Percentiles rank a stretch among this genome's conserved stretches.
These are phyloP conservation scores for Tupaia chinensis DNA, from an alignment of 2,113 vertebrate species.

Conservation along the genomic window DNA sequence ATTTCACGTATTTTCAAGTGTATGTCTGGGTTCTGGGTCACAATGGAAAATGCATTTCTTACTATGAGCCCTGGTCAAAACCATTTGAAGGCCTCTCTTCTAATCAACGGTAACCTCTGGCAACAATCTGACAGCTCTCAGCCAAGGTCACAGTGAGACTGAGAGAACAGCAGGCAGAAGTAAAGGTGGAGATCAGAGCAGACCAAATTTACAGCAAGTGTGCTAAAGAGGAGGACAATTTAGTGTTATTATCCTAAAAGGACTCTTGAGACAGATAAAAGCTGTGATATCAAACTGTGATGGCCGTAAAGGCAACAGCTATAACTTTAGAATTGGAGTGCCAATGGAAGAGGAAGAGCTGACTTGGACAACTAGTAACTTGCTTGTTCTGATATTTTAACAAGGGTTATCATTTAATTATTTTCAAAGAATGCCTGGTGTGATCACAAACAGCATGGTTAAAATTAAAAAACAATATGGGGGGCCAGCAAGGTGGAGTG, in stretches of 20 bases:
- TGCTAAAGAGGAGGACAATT: background rate
- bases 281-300: background rate
- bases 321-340: background rate
- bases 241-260: background rate
- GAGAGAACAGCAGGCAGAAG: slow-evolving; percentile 1
- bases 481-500: no score
- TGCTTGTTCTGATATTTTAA: background rate
- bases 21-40: background rate
- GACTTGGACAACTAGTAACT: background rate
- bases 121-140: slow-evolving; percentile 1
- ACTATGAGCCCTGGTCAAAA: background rate
- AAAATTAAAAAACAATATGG: background rate
- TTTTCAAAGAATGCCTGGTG: background rate
- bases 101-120: background rate
- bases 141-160: background rate
- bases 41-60: background rate
- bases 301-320: background rate
- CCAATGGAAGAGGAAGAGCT: background rate
- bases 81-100: background rate
- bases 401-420: background rate
- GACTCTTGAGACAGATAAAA: background rate
- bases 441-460: background rate
- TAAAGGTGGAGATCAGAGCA: slow-evolving; percentile 39
- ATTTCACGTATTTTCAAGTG: background rate
- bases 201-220: background rate